phyloP scores from a whole-genome alignment of 2,113 vertebrate genomes.

The Cavia aperea region DNA sequence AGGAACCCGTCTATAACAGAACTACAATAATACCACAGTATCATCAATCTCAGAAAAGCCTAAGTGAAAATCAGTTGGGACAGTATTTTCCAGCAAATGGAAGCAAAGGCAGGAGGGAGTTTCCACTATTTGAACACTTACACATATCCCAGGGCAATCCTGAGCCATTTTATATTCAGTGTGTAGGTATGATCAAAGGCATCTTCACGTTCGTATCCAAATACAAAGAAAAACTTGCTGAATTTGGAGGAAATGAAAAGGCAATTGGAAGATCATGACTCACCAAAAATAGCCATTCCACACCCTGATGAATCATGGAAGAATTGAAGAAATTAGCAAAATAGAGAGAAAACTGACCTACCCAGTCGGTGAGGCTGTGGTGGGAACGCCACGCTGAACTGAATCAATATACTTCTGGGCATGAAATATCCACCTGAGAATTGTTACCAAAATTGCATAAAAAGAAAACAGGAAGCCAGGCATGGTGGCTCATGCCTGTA shows the following conservation, averaged over 20 bases:
- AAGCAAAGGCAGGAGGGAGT: slow-evolving; percentile 88
- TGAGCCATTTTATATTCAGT: slow-evolving; percentile 90
- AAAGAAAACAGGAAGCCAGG: neutral
- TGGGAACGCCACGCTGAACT: neutral
- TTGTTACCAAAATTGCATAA: neutral
- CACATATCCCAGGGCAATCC: slow-evolving; percentile 85
- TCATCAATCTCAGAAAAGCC: slow-evolving; percentile 69
- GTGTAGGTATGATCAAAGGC: slow-evolving; percentile 84
- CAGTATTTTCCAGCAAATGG: slow-evolving; percentile 76
- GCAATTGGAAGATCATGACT: slow-evolving; percentile 92
- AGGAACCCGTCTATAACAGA: slow-evolving; percentile 73
- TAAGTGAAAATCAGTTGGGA: slow-evolving; percentile 74
- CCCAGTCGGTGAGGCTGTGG: slow-evolving; percentile 80
- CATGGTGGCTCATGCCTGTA: too few relatives aligned
- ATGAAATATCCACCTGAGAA: neutral
- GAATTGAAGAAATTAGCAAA: slow-evolving; percentile 90
- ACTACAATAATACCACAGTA: slow-evolving; percentile 61
- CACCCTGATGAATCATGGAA: slow-evolving; percentile 87
- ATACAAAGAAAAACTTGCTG: slow-evolving; percentile 92
- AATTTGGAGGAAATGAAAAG: slow-evolving; percentile 91
- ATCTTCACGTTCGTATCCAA: slow-evolving; percentile 93
- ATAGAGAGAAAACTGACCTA: slow-evolving; percentile 92
- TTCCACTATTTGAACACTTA: slow-evolving; percentile 89
- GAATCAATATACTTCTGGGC: neutral
- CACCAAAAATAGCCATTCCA: slow-evolving; percentile 79